Conservation (phyloP, 2,888 invertebrate genomes). For the Priapulus caudatus region DNA sequence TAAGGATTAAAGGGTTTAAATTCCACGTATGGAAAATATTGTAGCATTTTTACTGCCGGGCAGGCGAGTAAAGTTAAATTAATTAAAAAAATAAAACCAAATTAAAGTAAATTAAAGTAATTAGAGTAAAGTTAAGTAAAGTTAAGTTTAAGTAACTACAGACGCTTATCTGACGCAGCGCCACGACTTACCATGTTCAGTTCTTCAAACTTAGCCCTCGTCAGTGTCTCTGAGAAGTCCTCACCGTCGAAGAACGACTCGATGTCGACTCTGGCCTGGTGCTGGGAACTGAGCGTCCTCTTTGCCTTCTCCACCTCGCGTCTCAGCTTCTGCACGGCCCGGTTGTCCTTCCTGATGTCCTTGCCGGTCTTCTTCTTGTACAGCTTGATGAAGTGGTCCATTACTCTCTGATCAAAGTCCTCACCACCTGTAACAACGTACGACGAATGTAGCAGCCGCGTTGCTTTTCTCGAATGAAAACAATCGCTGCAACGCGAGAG, state of each 20-base stretch:
- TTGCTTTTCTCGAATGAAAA: too few species aligned
- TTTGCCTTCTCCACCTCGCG: slow-evolving; percentile 97
- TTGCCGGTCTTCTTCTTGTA: slow-evolving; percentile 98
- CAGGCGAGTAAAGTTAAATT: too few species aligned
- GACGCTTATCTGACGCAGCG: too few species aligned
- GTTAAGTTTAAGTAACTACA: too few species aligned
- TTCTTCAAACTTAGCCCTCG: slow-evolving; percentile 96
- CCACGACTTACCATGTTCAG: slow-evolving; percentile 79
- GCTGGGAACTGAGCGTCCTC: slow-evolving; percentile 80
- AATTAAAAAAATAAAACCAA: too few species aligned
- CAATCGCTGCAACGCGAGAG: too few species aligned
- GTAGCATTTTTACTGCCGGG: too few species aligned
- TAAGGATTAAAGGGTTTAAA: too few species aligned
- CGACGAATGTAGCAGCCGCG: too few species aligned
- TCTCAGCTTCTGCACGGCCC: slow-evolving; percentile 87
- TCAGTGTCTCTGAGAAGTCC: slow-evolving; percentile 94
- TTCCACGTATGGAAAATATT: too few species aligned
- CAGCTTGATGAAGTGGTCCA: slow-evolving; percentile 97
- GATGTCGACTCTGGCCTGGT: slow-evolving; percentile 94
- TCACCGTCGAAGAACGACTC: slow-evolving; percentile 96
- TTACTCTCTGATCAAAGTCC: slow-evolving; percentile 94
- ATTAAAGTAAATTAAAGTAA: too few species aligned
- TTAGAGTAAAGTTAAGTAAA: too few species aligned
- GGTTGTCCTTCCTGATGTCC: slow-evolving; percentile 81
- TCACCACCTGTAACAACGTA: slow-evolving; percentile 59